A percentile compares a stretch with the other conserved stretches of the same genome.
These are phyloP conservation scores for Aphelenchoides avenae DNA, from an alignment of 1,140 invertebrate species.

Conservation along the genomic window DNA sequence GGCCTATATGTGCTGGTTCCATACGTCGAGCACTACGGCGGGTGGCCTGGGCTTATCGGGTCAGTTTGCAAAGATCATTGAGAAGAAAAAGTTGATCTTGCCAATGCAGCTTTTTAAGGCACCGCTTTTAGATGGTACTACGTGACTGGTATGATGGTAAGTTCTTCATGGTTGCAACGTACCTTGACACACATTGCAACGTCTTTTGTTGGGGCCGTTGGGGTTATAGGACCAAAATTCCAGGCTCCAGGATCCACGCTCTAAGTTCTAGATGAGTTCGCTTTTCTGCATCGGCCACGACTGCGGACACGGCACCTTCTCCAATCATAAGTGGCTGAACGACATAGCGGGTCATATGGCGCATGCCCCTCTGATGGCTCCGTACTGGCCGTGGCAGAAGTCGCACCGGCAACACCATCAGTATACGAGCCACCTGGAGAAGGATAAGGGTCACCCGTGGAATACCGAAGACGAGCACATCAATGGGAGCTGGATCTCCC, in stretches of 20 bases:
- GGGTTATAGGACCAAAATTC: no score
- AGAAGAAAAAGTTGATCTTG: no score
- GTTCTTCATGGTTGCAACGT: constrained; percentile 8
- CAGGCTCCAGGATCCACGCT: no score
- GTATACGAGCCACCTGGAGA: constrained; percentile 49
- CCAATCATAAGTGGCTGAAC: constrained; percentile 54
- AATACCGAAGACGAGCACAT: constrained; percentile 44
- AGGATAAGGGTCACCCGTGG: constrained; percentile 56
- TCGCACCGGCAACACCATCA: constrained; percentile 56
- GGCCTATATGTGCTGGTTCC: constrained; percentile 45
- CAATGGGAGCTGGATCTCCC: constrained; percentile 21
- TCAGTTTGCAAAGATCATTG: no score
- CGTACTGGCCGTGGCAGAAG: constrained; percentile 56
- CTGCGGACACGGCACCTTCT: constrained; percentile 62
- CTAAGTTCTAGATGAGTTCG: no score
- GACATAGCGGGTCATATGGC: constrained; percentile 52
- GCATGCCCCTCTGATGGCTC: constrained; percentile 48
- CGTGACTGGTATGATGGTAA: no score
- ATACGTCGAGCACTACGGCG: constrained; percentile 35
- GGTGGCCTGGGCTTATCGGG: constrained; percentile 41
- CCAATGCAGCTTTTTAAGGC: no score
- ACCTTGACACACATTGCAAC: background rate
- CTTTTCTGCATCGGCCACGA: constrained; percentile 62
- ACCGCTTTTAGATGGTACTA: no score
- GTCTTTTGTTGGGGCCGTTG: background rate